Percentiles rank a stretch among this genome's conserved stretches.
These are phyloP conservation scores for Antheraea yamamai DNA, from an alignment of 2,888 invertebrate species.

Conservation along the genomic window DNA sequence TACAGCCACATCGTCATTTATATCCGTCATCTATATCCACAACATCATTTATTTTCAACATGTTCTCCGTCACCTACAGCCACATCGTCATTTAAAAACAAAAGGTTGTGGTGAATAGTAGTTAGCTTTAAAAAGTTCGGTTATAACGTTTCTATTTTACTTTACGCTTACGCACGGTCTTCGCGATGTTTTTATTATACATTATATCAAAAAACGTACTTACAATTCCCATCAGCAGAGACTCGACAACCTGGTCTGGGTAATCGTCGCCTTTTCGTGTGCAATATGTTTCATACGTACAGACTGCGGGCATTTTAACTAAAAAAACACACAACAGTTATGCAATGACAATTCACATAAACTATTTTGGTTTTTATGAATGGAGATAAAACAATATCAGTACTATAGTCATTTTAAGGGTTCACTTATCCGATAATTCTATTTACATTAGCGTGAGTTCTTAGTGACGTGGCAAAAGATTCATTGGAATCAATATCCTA, in stretches of 20 bases:
- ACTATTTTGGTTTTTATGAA: neutral
- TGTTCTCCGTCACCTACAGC: no score
- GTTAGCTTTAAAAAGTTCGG: neutral
- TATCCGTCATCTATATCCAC: no score
- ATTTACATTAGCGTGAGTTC: no score
- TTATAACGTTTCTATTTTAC: no score
- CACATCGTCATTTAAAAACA: neutral
- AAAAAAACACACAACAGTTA: neutral
- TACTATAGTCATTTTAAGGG: no score
- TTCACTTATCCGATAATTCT: no score
- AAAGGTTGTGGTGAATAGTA: neutral
- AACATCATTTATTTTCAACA: no score
- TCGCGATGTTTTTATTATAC: neutral
- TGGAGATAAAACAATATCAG: neutral
- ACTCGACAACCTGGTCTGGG: constrained; percentile 6
- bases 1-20: no score
- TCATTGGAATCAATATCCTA: no score
- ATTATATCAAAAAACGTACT: neutral
- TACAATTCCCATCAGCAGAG: neutral
- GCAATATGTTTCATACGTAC: neutral
- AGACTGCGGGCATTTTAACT: constrained; percentile 7
- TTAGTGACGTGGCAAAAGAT: no score
- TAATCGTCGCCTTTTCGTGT: neutral
- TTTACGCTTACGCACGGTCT: no score
- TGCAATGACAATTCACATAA: neutral